phyloP scores from a whole-genome alignment of 2,888 invertebrate genomes.

The Frankliniella fusca region DNA sequence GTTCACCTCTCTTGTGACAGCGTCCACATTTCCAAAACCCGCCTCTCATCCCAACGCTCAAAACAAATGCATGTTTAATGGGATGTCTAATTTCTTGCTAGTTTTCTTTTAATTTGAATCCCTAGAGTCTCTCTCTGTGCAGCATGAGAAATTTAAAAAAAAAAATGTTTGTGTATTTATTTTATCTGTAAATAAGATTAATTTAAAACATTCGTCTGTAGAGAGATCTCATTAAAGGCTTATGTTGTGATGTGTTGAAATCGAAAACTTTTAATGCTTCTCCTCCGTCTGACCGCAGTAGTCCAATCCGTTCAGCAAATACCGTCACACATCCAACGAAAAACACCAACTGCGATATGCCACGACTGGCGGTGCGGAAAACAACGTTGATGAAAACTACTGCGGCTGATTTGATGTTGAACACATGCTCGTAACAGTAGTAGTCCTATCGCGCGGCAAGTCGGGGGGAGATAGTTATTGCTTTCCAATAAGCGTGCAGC shows the following conservation, averaged over 20 bases:
- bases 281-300: too few species aligned
- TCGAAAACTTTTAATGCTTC: too few species aligned
- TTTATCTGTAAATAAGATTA: neutral
- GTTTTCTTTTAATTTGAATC: neutral
- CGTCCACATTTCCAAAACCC: neutral
- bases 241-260: constrained; percentile 6
- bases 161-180: neutral
- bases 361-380: too few species aligned
- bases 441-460: neutral
- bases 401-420: neutral
- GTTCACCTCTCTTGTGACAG: too few species aligned
- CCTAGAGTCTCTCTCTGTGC: neutral
- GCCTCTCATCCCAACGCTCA: constrained; percentile 15
- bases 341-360: too few species aligned
- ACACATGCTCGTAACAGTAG: neutral
- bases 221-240: constrained; percentile 21
- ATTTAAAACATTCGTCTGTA: constrained; percentile 11
- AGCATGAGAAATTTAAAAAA: neutral
- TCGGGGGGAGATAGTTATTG: neutral
- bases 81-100: constrained; percentile 9
- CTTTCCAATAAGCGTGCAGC: neutral
- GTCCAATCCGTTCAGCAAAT: too few species aligned
- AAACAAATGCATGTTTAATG: neutral
- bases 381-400: neutral
- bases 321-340: too few species aligned